These are phyloP conservation scores for Hemibagrus wyckioides DNA, from an alignment of 2,113 vertebrate species.

Conservation along the genomic window DNA sequence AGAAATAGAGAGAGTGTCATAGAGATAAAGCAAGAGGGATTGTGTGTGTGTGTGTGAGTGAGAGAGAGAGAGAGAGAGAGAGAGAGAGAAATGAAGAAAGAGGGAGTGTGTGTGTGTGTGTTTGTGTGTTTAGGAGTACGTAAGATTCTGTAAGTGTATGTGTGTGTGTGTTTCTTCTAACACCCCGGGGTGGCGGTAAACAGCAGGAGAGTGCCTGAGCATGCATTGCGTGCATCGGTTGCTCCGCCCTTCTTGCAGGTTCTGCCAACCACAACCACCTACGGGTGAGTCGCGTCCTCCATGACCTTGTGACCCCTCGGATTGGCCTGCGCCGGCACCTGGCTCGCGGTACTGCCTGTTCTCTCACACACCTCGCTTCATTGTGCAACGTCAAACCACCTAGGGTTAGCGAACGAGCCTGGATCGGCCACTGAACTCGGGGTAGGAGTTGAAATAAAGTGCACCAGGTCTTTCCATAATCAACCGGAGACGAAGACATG, in stretches of 20 bases:
- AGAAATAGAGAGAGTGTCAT: not conserved
- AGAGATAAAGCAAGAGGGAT: constrained; percentile 32
- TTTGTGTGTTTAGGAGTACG: not conserved
- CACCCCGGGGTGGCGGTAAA: constrained; percentile 51
- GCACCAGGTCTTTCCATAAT: constrained; percentile 38
- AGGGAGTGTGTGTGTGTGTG: constrained; percentile 28
- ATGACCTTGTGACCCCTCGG: constrained; percentile 46
- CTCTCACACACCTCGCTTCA: not conserved
- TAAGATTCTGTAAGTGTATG: not conserved
- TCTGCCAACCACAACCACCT: constrained; percentile 46
- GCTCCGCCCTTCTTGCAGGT: constrained; percentile 41
- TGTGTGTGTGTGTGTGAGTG: constrained; percentile 7
- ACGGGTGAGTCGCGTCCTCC: constrained; percentile 49
- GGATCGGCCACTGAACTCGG: constrained; percentile 18
- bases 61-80: not conserved
- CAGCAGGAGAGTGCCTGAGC: constrained; percentile 50
- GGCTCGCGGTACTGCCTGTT: not conserved
- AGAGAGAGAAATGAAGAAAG: constrained; percentile 21
- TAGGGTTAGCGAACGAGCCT: not conserved
- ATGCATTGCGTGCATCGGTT: constrained; percentile 52
- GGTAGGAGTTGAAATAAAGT: constrained; percentile 47
- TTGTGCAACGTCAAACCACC: constrained; percentile 8
- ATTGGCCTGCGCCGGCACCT: constrained; percentile 17
- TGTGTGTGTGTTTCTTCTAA: constrained; percentile 31
- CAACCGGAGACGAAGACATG: constrained; percentile 4